Percentiles rank a stretch among this genome's conserved stretches.
phyloP scores from a whole-genome alignment of 2,113 vertebrate species.

The Chauna torquata region DNA sequence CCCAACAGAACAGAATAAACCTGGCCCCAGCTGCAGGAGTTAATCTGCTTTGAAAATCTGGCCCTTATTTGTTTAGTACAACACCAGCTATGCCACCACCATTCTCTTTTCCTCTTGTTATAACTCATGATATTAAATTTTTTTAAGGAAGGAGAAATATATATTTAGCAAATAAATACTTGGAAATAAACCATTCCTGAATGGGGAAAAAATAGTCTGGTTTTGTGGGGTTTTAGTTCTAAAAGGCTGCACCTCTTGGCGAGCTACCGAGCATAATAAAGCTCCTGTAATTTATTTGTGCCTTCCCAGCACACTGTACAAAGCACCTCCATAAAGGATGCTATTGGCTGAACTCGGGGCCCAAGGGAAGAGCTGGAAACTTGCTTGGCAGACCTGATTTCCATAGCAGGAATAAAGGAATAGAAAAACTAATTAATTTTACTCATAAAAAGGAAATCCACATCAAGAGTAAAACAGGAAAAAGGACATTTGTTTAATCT shows the following conservation, averaged over 20 bases:
- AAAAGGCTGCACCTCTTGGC: slow-evolving; percentile 16
- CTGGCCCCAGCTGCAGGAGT: neutral
- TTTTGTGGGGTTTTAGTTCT: slow-evolving; percentile 4
- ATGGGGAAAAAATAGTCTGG: neutral
- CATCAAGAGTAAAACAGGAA: slow-evolving; percentile 70
- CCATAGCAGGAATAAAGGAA: slow-evolving; percentile 32
- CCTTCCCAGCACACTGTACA: slow-evolving; percentile 26
- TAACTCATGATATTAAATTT: neutral
- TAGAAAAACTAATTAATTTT: slow-evolving; percentile 70
- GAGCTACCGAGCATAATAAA: slow-evolving; percentile 36
- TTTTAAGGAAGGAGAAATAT: neutral
- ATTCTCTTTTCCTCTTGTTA: neutral
- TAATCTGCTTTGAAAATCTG: slow-evolving; percentile 1
- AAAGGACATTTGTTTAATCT: slow-evolving; percentile 70
- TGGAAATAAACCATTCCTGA: neutral
- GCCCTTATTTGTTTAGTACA: neutral
- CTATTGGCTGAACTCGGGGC: slow-evolving; percentile 16
- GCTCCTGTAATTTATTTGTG: slow-evolving; percentile 20
- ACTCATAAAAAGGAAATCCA: slow-evolving; percentile 68
- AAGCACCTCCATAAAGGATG: slow-evolving; percentile 9
- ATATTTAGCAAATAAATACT: slow-evolving; percentile 25
- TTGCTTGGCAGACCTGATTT: slow-evolving; percentile 55
- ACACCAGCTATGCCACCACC: neutral
- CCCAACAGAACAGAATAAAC: neutral
- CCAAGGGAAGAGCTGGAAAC: slow-evolving; percentile 20